Conservation (phyloP, 2,113 vertebrate species). For the Thunnus maccoyii region DNA sequence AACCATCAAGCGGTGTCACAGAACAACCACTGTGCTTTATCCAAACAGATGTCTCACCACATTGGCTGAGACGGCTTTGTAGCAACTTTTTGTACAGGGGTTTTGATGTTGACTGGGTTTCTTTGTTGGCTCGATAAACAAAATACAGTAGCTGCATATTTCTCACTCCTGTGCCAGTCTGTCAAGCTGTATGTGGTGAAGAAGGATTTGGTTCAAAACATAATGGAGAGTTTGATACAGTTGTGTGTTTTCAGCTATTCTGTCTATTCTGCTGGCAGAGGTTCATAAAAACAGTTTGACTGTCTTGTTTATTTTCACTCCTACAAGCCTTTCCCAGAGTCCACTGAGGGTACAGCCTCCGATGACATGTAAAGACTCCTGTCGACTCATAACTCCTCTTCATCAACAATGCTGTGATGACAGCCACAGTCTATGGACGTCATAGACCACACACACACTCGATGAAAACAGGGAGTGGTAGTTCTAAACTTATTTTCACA, state of each 20-base stretch:
- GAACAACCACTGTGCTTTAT: constrained; percentile 52
- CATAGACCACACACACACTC: background rate
- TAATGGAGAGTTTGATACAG: constrained; percentile 46
- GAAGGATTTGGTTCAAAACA: constrained; percentile 36
- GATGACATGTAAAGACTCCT: background rate
- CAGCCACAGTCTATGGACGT: background rate
- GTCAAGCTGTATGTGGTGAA: constrained; percentile 39
- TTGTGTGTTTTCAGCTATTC: constrained; percentile 41
- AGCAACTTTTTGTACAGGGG: background rate
- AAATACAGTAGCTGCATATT: constrained; percentile 58
- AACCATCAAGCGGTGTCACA: constrained; percentile 45
- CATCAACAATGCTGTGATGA: background rate
- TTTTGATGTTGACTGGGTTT: constrained; percentile 51
- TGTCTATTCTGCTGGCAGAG: constrained; percentile 17
- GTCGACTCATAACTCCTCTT: background rate
- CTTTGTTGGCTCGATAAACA: constrained; percentile 63
- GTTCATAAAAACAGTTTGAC: constrained; percentile 29
- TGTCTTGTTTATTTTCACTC: constrained; percentile 41
- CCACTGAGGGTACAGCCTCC: constrained; percentile 11
- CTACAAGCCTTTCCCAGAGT: constrained; percentile 6
- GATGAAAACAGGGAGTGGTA: background rate
- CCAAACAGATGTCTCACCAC: constrained; percentile 54
- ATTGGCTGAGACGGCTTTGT: constrained; percentile 47
- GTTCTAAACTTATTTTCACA: too few species aligned
- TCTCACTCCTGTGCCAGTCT: constrained; percentile 29